Conservation (phyloP, 1,140 invertebrate species). For the Galleria mellonella region DNA sequence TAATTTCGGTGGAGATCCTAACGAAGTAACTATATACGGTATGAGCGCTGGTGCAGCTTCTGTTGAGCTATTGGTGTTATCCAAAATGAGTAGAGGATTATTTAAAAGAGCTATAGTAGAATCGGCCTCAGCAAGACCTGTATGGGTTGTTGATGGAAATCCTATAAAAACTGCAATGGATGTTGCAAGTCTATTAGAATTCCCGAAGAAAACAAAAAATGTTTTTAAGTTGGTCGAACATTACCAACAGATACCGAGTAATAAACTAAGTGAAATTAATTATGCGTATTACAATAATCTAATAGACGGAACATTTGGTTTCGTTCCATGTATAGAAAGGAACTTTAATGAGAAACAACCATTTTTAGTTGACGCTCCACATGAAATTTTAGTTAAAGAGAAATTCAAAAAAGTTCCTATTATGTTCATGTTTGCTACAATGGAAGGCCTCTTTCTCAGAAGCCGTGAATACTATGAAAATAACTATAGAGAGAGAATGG, state of each 20-base stretch:
- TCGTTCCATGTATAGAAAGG: constrained; percentile 19
- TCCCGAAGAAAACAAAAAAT: constrained; percentile 34
- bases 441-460: constrained; percentile 54
- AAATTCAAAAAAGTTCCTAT: constrained; percentile 55
- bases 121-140: constrained; percentile 77
- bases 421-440: constrained; percentile 51
- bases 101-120: constrained; percentile 75
- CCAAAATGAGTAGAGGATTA: constrained; percentile 58
- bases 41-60: constrained; percentile 49
- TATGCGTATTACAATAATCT: constrained; percentile 9
- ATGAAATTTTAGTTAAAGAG: constrained; percentile 53
- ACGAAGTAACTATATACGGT: constrained; percentile 61
- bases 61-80: constrained; percentile 39
- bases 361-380: constrained; percentile 69
- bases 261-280: constrained; percentile 8
- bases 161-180: constrained; percentile 69
- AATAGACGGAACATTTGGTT: constrained; percentile 16
- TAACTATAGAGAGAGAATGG: constrained; percentile 14
- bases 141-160: constrained; percentile 75
- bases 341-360: constrained; percentile 24
- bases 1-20: constrained; percentile 68
- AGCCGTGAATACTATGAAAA: constrained; percentile 14
- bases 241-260: constrained; percentile 10
- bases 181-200: constrained; percentile 72
- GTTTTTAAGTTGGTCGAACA: constrained; percentile 39